A percentile compares a stretch with the other conserved stretches of the same genome.
Evolutionary conservation across 1,140 invertebrate species (phyloP).

Genomic region (Hetaerina americana): DNA sequence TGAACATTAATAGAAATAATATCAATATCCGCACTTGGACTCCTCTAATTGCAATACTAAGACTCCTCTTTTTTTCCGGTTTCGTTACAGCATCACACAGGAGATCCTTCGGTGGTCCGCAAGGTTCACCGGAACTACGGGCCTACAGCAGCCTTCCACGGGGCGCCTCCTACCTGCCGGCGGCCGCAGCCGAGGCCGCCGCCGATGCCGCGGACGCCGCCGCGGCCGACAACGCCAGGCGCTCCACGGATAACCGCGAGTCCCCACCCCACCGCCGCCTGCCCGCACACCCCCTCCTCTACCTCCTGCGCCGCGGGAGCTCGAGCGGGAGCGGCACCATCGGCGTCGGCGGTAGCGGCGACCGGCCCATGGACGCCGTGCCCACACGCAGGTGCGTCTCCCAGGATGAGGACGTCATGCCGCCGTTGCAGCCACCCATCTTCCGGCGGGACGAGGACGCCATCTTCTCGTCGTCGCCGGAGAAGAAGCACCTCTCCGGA

Average conservation of each 20-base stretch:
- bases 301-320: neutral
- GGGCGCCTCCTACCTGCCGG: neutral
- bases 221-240: neutral
- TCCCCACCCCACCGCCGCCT: neutral
- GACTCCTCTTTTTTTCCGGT: too few relatives aligned
- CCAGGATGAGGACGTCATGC: neutral
- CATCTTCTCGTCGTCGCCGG: too few relatives aligned
- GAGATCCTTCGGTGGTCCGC: neutral
- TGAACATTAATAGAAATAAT: too few relatives aligned
- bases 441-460: neutral
- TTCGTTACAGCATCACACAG: neutral
- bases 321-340: too few relatives aligned
- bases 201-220: neutral
- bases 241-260: neutral
- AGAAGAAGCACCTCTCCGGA: neutral
- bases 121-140: neutral
- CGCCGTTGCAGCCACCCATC: neutral
- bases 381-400: neutral
- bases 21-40: too few relatives aligned
- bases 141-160: neutral
- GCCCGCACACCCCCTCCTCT: neutral
- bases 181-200: neutral
- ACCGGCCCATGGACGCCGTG: too few relatives aligned
- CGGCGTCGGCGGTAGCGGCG: too few relatives aligned
- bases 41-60: too few relatives aligned